Evolutionary conservation across 2,797 vertebrate genomes (phyloP).

Genomic region (Pseudomugil gertrudae): DNA sequence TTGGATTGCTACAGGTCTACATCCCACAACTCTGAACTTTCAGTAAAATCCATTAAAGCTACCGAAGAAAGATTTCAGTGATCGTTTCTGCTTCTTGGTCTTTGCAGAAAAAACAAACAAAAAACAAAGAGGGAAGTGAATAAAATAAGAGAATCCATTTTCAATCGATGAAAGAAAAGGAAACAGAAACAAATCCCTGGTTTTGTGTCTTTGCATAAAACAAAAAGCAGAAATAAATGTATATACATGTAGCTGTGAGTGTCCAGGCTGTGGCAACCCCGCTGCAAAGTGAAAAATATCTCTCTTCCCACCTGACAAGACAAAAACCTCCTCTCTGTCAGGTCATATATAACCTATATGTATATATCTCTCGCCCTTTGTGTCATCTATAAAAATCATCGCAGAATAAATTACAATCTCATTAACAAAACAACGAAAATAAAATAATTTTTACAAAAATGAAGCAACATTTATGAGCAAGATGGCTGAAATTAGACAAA

Average conservation of each 20-base stretch:
- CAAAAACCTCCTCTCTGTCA: conserved; percentile 81
- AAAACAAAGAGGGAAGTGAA: conserved; percentile 61
- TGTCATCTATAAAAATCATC: conserved; percentile 82
- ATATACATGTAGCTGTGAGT: conserved; percentile 91
- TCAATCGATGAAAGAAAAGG: conserved; percentile 81
- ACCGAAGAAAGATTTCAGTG: conserved; percentile 86
- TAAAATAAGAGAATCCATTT: conserved; percentile 78
- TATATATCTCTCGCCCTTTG: conserved; percentile 77
- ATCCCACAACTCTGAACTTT: conserved; percentile 90
- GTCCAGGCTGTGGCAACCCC: conserved; percentile 80
- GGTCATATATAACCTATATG: conserved; percentile 75
- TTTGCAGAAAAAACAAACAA: conserved; percentile 80
- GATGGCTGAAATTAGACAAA: conserved; percentile 64
- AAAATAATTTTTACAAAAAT: conserved; percentile 55
- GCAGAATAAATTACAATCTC: conserved; percentile 84
- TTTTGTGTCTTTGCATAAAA: conserved; percentile 86
- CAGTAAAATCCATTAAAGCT: conserved; percentile 92
- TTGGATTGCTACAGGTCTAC: conserved; percentile 81
- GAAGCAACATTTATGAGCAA: conserved; percentile 61
- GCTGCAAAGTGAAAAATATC: conserved; percentile 56
- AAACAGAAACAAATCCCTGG: conserved; percentile 79
- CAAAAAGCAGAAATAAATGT: conserved; percentile 85
- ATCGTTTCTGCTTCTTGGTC: conserved; percentile 71
- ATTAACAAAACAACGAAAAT: conserved; percentile 67
- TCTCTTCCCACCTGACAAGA: conserved; percentile 52